Percentiles rank a stretch among this genome's conserved stretches.
Evolutionary conservation across 2,113 vertebrate species (phyloP).

Genomic region (Mus musculus): GRCm39 chr5:12489501-12490000

Average conservation of each 20-base stretch:
- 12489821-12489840: too few relatives aligned
- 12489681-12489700: not conserved
- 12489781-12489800: too few relatives aligned
- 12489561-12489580: not conserved
- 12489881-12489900: too few relatives aligned
- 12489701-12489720: not conserved
- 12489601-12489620: not conserved
- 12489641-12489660: not conserved
- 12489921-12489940: too few relatives aligned
- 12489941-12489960: not conserved
- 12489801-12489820: too few relatives aligned
- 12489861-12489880: too few relatives aligned
- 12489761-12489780: too few relatives aligned
- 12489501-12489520: not conserved
- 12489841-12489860: too few relatives aligned
- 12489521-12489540: not conserved
- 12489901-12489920: too few relatives aligned
- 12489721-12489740: not conserved
- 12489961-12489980: not conserved
- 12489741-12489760: not conserved
- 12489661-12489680: not conserved
- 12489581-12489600: not conserved
- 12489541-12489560: not conserved
- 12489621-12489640: not conserved
- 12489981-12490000: not conserved